Evolutionary conservation across 1,140 invertebrate species (phyloP), one percentile per base, ranked within the genome.

Genomic region (Camponotus pennsylvanicus): DNA sequence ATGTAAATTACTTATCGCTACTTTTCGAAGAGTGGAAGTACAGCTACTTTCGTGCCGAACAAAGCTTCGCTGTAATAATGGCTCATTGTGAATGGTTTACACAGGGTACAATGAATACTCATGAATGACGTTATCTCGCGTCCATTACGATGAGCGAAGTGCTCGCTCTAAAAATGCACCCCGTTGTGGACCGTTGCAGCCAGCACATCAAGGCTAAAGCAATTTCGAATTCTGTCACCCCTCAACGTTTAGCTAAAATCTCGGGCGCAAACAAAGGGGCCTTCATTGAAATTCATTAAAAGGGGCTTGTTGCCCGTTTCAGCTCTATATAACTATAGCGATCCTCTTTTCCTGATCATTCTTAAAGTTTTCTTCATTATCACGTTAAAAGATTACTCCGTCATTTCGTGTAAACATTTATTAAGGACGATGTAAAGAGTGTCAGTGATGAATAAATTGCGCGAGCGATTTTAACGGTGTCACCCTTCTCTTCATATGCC

Each of bases 221-320:
- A 92, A 93, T 93, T 92, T 92, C 85, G 85, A 88, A 91, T 91
- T 83, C 86, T 78, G 86, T 70, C 86, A 73, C 84, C 77, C 89
- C 89, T 87, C 89, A 86, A 91, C 77, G 90, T 91, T 92, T 91
- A 85, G 73, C 69, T 86, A 89, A 52, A 91, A 86, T 67, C 75
- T 78, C 66, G 21, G 21, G 70, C 49, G 88, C 88, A 93, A 93
- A 92, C 90, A 92, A 92, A 89, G 93, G 18, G 55, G 88, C 80
- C 40, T 70, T 86, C 86, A 89, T 93, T 92, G 88, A 90, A 93
- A 92, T 93, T 92, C 90, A 92, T 92, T 91, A 88, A 92, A 88
- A 85, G 37, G 49, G 49, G 49, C 71, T 63, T 37, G 55, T 40
- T 45, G 61, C 69, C 21, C 45, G 57, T 52, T 66, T 85, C 73